phyloP scores from a whole-genome alignment of 2,797 vertebrate genomes.

The Poeciliopsis paucimaculata region DNA sequence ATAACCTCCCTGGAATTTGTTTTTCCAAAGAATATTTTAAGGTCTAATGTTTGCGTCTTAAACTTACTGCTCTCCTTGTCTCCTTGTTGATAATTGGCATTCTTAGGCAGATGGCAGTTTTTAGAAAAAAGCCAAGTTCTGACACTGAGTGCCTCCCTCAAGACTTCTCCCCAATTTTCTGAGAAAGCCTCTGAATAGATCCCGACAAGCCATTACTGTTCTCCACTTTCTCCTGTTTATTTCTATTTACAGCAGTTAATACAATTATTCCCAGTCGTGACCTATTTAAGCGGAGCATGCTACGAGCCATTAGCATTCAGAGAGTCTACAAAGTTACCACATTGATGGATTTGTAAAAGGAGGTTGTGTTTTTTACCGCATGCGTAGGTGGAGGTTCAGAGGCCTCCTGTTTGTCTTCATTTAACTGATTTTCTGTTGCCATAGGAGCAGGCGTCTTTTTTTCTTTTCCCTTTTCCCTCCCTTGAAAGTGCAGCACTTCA shows the following conservation, averaged over 20 bases:
- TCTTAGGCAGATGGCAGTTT: slow-evolving; percentile 65
- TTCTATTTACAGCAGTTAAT: slow-evolving; percentile 80
- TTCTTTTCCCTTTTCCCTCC: slow-evolving; percentile 17
- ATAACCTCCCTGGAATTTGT: slow-evolving; percentile 34
- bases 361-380: slow-evolving; percentile 74
- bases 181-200: slow-evolving; percentile 73
- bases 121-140: slow-evolving; percentile 60
- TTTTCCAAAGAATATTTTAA: slow-evolving; percentile 65
- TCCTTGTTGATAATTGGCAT: slow-evolving; percentile 72
- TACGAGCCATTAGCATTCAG: slow-evolving; percentile 76
- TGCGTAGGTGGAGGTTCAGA: slow-evolving; percentile 82
- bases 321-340: slow-evolving; percentile 73
- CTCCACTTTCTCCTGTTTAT: slow-evolving; percentile 74
- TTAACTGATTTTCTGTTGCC: slow-evolving; percentile 81
- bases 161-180: slow-evolving; percentile 65
- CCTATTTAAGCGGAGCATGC: slow-evolving; percentile 76
- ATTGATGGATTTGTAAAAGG: slow-evolving; percentile 79
- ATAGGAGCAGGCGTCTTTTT: slow-evolving; percentile 76
- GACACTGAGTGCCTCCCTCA: slow-evolving; percentile 66
- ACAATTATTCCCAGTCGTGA: slow-evolving; percentile 80
- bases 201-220: slow-evolving; percentile 71
- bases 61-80: slow-evolving; percentile 21
- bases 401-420: slow-evolving; percentile 79
- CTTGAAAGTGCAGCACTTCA: slow-evolving; percentile 74
- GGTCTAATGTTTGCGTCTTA: slow-evolving; percentile 40